Base-by-base conservation (phyloP, 2,113 vertebrate genomes). In the Gambusia affinis region DNA sequence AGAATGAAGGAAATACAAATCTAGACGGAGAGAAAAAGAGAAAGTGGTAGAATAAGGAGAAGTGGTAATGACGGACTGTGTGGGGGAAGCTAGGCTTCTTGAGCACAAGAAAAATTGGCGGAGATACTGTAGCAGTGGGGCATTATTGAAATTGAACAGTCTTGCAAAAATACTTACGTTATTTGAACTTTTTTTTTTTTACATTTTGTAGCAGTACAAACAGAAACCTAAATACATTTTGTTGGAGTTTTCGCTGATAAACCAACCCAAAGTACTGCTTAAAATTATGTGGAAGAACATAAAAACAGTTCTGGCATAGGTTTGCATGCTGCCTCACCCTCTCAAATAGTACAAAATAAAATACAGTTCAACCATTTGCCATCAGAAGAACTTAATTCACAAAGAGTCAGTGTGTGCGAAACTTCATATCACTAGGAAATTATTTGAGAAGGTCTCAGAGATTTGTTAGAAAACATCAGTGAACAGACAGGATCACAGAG, bases 31-130 rank as follows among this genome's bases (percentile, higher is more conserved):
- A 37, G 35, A 37, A 12, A 37, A 37, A 37, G 79, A 31, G 12
- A 51, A 19, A 31, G 64, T 17, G 72, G 64, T 63, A 68, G 22
- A 65, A 57, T 30, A 60, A 79, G 61, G 24, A 76, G 73, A 61
- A 73, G 0, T 31, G 63, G 73, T 42, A 54, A 67, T 82, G 81
- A 83, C 85, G 85, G 87, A 70, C 75, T 83, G 77, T 88, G 87
- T 84, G 84, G 85, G 85, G 85, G 84, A 90, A 79, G 84, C 69
- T 37, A 70, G 76, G 81, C 79, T 81, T 78, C 60, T 67, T 17
- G 37, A 72, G 67, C 76, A 63, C 51, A 28, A 1, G 57, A 54
- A 82, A 62, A 85, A 67, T 64, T 79, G 74, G 44, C 14, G 0
- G 44, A 19, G 17, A 47, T 4, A 35, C 31, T 60, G 54, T 22